Evolutionary conservation across 2,797 vertebrate species (phyloP), one percentile per base, ranked within the genome.

Genomic region (Platyrinchus mystaceus): DNA sequence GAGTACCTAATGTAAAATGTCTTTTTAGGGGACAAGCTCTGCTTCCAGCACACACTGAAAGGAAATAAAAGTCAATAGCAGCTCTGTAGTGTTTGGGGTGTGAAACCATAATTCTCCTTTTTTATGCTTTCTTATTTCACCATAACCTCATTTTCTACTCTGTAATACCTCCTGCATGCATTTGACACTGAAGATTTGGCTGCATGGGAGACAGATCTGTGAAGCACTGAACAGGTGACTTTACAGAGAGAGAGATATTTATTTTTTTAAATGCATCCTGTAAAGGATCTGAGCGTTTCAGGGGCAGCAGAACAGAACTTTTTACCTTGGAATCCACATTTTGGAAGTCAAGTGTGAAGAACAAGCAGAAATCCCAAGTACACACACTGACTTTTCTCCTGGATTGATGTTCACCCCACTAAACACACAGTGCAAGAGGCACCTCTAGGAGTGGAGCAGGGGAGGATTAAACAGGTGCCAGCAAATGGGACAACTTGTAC

Each of bases 161-260:
- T 44, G 22, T 23, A 44, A 36, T 36, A 39, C 4, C 41, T 52
- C 56, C 27, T 43, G 34, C 14, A 8, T 3, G 59, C 14, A 11
- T 14, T 17, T 59, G 14, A 62, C 26, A 50, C 53, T 2, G 14
- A 4, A 71, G 64, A 16, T 70, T 43, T 34, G 74, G 60, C 37
- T 52, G 24, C 8, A 23, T 0, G 2, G 1, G 46, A 70, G 36
- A 5, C 4, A 55, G 43, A 46, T n/a, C 36, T 28, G 10, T 4
- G 20, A 39, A 53, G 59, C 44, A 14, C 1, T 58, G 10, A 83
- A 37, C 9, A 39, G 32, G 6, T 10, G 24, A 71, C 6, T 83
- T 63, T 8, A 43, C 7, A 18, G 14, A 32, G 30, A 9, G 5
- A 7, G 6, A 16, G 28, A 7, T 30, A 23, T 21, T 5, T 47